These are phyloP conservation scores for Peromyscus nudipes DNA, from an alignment of 2,797 vertebrate species.

Conservation along the genomic window DNA sequence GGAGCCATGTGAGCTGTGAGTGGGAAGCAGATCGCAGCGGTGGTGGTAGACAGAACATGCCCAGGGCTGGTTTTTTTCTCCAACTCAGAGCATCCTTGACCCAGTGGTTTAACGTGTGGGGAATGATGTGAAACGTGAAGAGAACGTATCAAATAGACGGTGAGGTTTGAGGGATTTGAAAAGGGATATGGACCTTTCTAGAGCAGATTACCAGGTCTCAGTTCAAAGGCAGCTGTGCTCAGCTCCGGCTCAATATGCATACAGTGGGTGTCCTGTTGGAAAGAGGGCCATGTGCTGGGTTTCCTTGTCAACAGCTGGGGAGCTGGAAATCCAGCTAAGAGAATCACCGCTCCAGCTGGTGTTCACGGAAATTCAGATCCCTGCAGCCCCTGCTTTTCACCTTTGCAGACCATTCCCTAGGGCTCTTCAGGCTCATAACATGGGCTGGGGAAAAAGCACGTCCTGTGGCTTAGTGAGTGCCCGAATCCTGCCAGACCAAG, in stretches of 20 bases:
- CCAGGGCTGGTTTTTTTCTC: neutral
- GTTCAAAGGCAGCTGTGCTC: slow-evolving; percentile 74
- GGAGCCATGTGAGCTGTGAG: neutral
- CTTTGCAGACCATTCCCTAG: neutral
- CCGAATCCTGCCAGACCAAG: neutral
- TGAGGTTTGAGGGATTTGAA: slow-evolving; percentile 58
- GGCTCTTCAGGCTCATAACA: too few species aligned
- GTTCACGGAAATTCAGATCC: neutral
- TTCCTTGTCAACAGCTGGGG: slow-evolving; percentile 34
- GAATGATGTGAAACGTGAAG: slow-evolving; percentile 63
- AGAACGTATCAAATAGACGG: slow-evolving; percentile 54
- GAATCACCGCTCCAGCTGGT: neutral
- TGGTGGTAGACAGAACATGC: neutral
- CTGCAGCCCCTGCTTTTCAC: neutral
- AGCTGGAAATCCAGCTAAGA: neutral
- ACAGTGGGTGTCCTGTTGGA: neutral
- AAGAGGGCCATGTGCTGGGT: neutral
- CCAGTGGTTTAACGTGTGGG: slow-evolving; percentile 29
- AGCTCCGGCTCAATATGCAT: neutral
- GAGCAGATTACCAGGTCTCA: slow-evolving; percentile 47
- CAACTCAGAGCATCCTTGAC: slow-evolving; percentile 20
- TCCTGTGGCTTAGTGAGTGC: neutral
- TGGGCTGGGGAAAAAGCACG: neutral
- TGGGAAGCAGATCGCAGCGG: neutral
- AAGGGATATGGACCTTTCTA: slow-evolving; percentile 54